A percentile compares a stretch with the other conserved stretches of the same genome.
Conservation (phyloP, 2,113 vertebrate genomes). For the Odontesthes bonariensis region DNA sequence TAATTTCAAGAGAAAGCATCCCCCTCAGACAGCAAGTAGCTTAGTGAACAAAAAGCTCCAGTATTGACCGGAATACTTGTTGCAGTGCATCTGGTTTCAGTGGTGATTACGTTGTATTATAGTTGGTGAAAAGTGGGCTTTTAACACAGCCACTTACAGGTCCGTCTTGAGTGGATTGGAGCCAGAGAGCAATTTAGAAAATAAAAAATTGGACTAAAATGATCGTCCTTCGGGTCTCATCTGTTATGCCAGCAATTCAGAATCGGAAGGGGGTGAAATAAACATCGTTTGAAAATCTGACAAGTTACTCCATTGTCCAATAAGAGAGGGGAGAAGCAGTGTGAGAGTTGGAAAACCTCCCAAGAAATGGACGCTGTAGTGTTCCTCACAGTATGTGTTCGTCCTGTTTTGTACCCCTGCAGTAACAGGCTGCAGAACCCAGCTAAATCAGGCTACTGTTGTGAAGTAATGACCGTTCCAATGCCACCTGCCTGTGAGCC, state of each 20-base stretch:
- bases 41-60: slow-evolving; percentile 20
- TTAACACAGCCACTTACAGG: slow-evolving; percentile 35
- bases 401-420: slow-evolving; percentile 64
- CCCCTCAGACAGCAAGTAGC: slow-evolving; percentile 16
- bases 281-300: slow-evolving; percentile 62
- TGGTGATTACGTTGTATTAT: slow-evolving; percentile 49
- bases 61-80: slow-evolving; percentile 55
- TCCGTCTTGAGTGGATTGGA: slow-evolving; percentile 32
- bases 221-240: slow-evolving; percentile 62
- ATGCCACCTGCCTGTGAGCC: slow-evolving; percentile 76
- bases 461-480: slow-evolving; percentile 80
- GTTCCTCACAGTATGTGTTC: slow-evolving; percentile 71
- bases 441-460: slow-evolving; percentile 72
- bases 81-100: slow-evolving; percentile 42
- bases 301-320: slow-evolving; percentile 64
- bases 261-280: slow-evolving; percentile 59
- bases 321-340: slow-evolving; percentile 64
- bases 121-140: slow-evolving; percentile 27
- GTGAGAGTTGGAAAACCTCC: slow-evolving; percentile 48
- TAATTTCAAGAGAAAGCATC: neutral
- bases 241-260: slow-evolving; percentile 64
- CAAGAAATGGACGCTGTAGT: slow-evolving; percentile 70
- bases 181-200: slow-evolving; percentile 57
- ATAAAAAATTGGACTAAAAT: slow-evolving; percentile 53
- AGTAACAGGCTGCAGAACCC: slow-evolving; percentile 64